These are phyloP conservation scores for Rhagoletis pomonella DNA, from an alignment of 1,140 invertebrate genomes.

Conservation along the genomic window DNA sequence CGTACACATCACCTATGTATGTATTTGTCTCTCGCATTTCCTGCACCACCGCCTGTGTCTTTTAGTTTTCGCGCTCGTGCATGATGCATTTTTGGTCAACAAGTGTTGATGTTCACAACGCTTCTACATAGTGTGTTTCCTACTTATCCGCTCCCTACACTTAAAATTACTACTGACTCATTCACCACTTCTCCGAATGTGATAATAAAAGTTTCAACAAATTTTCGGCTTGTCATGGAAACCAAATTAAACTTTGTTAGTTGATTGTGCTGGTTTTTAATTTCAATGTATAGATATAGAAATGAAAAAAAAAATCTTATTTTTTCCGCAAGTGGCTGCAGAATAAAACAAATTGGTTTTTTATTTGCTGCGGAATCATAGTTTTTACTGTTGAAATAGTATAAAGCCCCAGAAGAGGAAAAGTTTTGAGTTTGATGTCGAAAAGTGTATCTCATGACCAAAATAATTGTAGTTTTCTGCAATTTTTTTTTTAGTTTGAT, in stretches of 20 bases:
- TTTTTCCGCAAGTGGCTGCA: not conserved
- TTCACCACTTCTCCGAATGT: not conserved
- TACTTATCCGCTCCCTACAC: not conserved
- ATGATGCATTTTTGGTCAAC: slow-evolving; percentile 26
- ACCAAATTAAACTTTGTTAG: slow-evolving; percentile 36
- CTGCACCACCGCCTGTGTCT: not conserved
- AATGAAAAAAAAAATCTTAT: not conserved
- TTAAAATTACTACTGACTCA: not conserved
- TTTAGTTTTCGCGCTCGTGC: not conserved
- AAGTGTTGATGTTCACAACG: slow-evolving; percentile 3
- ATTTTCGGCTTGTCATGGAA: slow-evolving; percentile 37
- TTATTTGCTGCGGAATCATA: not conserved
- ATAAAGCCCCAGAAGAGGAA: not conserved
- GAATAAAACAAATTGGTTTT: not conserved
- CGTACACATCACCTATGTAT: not conserved
- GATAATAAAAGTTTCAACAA: slow-evolving; percentile 31
- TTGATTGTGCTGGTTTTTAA: not conserved
- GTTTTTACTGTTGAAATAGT: not conserved
- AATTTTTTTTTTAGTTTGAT: not conserved
- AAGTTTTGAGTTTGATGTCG: slow-evolving; percentile 17
- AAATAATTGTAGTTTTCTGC: not conserved
- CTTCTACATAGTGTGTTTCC: not conserved
- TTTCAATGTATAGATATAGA: not conserved
- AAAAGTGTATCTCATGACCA: not conserved
- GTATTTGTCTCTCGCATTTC: not conserved